These are phyloP conservation scores for Bruchidius siliquastri DNA, from an alignment of 2,888 invertebrate species.

Conservation along the genomic window DNA sequence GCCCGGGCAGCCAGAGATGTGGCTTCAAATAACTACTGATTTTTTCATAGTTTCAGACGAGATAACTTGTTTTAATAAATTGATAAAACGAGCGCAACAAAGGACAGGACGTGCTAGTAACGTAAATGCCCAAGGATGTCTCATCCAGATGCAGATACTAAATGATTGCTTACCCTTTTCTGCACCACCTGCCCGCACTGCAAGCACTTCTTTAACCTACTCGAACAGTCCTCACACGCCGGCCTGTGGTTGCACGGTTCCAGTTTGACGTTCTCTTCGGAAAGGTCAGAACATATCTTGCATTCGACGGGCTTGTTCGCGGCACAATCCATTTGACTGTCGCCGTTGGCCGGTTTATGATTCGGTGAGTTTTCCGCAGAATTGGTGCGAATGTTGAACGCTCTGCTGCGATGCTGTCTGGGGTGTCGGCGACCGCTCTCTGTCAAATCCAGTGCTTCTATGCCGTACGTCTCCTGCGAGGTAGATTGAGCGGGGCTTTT, in stretches of 20 bases:
- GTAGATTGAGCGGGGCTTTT: constrained; percentile 34
- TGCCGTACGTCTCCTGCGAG: not conserved
- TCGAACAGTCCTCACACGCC: constrained; percentile 70
- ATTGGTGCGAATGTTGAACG: constrained; percentile 1
- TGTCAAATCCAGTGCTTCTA: not conserved
- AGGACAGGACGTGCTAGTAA: no score
- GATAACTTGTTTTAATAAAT: no score
- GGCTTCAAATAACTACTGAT: no score
- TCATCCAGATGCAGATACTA: no score
- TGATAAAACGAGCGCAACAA: no score
- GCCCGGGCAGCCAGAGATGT: no score
- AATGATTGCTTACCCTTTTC: constrained; percentile 48
- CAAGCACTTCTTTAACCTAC: constrained; percentile 73
- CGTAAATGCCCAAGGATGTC: no score
- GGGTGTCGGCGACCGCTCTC: not conserved
- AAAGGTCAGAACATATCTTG: constrained; percentile 66
- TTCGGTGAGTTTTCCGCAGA: constrained; percentile 33
- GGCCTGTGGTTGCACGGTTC: constrained; percentile 72
- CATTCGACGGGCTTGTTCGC: constrained; percentile 55
- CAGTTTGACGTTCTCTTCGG: constrained; percentile 58
- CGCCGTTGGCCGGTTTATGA: constrained; percentile 29
- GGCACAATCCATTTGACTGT: constrained; percentile 38
- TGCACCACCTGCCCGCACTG: constrained; percentile 61
- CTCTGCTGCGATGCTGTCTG: not conserved
- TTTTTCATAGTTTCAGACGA: no score